Evolutionary conservation across 1,140 invertebrate genomes (phyloP).

Genomic region (Chrysopa pallens): DNA sequence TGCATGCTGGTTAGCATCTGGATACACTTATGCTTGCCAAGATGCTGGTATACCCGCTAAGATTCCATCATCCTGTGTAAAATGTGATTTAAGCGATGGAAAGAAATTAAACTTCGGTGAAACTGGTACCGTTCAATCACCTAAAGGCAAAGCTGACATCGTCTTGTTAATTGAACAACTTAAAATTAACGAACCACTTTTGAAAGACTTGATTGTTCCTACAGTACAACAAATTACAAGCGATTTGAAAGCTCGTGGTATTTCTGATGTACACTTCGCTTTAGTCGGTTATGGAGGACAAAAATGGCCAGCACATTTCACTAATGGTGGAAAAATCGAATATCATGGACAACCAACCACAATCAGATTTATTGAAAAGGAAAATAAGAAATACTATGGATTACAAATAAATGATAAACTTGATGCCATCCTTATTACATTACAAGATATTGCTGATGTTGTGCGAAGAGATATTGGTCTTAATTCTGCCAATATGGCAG

Average conservation of each 20-base stretch:
- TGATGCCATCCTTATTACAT: constrained; percentile 3
- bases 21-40: constrained; percentile 36
- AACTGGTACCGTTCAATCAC: constrained; percentile 12
- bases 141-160: constrained; percentile 51
- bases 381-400: background rate
- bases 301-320: constrained; percentile 33
- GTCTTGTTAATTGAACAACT: constrained; percentile 48
- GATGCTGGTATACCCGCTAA: constrained; percentile 27
- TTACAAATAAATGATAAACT: background rate
- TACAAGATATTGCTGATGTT: constrained; percentile 9
- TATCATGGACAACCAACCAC: constrained; percentile 32
- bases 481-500: constrained; percentile 25
- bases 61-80: constrained; percentile 37
- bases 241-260: constrained; percentile 28
- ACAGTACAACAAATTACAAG: constrained; percentile 26
- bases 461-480: constrained; percentile 1
- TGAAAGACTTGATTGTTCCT: constrained; percentile 29
- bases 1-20: constrained; percentile 30
- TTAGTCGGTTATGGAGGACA: constrained; percentile 34
- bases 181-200: constrained; percentile 26
- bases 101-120: background rate
- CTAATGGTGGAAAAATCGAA: constrained; percentile 29
- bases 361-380: constrained; percentile 25
- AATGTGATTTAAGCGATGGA: constrained; percentile 9
- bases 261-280: constrained; percentile 36